These are phyloP conservation scores for Galemys pyrenaicus DNA, from an alignment of 2,113 vertebrate genomes.

Conservation along the genomic window DNA sequence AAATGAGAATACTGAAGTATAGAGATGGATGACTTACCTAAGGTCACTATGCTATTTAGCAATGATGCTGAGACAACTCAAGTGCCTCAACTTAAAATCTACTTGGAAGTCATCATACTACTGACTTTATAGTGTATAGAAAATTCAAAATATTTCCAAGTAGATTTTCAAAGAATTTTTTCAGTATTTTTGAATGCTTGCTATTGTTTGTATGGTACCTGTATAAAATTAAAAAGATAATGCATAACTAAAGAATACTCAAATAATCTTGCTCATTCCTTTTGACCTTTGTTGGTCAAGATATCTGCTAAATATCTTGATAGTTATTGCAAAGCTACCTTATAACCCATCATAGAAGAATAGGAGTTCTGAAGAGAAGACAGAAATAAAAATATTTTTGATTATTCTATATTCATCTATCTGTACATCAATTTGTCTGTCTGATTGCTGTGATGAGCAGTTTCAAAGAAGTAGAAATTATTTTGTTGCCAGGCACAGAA, in stretches of 20 bases:
- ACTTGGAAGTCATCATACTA: not conserved
- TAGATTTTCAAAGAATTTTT: not conserved
- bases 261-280: not conserved
- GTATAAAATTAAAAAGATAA: not conserved
- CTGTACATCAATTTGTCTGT: not conserved
- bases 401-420: not conserved
- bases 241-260: not conserved
- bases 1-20: not conserved
- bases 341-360: not conserved
- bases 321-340: not conserved
- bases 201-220: not conserved
- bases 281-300: not conserved
- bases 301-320: not conserved
- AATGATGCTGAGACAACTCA: not conserved
- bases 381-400: not conserved
- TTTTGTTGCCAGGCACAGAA: not conserved
- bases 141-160: conserved; percentile 39
- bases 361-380: not conserved
- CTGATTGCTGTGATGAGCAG: not conserved
- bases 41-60: not conserved
- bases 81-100: not conserved
- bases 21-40: not conserved
- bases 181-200: not conserved
- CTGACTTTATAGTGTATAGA: not conserved
- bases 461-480: conserved; percentile 5